Evolutionary conservation across 2,797 vertebrate genomes (phyloP).

Genomic region (Pangasius macronema): DNA sequence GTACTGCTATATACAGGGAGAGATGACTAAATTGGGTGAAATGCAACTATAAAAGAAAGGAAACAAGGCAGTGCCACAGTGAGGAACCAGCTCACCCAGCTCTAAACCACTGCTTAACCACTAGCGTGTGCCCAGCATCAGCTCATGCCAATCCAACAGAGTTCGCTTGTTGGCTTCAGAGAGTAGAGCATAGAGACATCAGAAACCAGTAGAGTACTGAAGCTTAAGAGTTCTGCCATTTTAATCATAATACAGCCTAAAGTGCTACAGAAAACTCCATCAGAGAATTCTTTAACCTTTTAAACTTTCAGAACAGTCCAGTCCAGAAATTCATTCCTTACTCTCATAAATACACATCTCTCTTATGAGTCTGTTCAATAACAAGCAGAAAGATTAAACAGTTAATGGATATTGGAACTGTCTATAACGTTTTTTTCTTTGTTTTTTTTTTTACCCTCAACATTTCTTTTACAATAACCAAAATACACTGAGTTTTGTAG

Average conservation of each 20-base stretch:
- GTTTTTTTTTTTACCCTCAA: neutral
- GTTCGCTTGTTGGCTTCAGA: constrained; percentile 10
- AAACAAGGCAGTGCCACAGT: constrained; percentile 27
- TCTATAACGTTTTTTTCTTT: neutral
- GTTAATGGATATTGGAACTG: neutral
- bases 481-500: neutral
- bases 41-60: constrained; percentile 23
- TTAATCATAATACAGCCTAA: constrained; percentile 22
- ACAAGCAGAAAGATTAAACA: neutral
- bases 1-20: neutral
- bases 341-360: neutral
- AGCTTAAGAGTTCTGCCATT: neutral
- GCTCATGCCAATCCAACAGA: constrained; percentile 33
- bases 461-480: neutral
- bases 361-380: neutral
- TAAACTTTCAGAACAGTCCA: neutral
- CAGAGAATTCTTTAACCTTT: constrained; percentile 1
- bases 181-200: neutral
- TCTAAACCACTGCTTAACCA: constrained; percentile 33
- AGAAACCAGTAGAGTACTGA: neutral
- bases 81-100: constrained; percentile 34
- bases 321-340: neutral
- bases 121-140: constrained; percentile 36
- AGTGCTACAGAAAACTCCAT: neutral
- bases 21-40: constrained; percentile 30